These are phyloP conservation scores for Catotricha subobsoleta DNA, from an alignment of 2,888 invertebrate genomes.

Conservation along the genomic window DNA sequence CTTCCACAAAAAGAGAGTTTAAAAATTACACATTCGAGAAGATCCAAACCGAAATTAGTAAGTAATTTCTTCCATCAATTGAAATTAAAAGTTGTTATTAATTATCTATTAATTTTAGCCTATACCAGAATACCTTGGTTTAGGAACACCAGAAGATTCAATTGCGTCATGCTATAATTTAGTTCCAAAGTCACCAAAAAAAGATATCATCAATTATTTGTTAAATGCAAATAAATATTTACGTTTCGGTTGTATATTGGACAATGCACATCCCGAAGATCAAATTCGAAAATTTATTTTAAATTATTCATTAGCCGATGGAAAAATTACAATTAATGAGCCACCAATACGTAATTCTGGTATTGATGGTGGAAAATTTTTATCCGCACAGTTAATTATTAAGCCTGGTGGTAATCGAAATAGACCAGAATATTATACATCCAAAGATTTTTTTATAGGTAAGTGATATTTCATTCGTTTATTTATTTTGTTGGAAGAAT, in stretches of 20 bases:
- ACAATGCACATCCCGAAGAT: slow-evolving; percentile 64
- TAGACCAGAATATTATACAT: slow-evolving; percentile 57
- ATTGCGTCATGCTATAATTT: slow-evolving; percentile 52
- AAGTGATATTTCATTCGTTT: too few species aligned
- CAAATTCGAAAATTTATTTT: slow-evolving; percentile 54
- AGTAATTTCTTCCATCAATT: slow-evolving; percentile 1
- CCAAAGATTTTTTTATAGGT: slow-evolving; percentile 65
- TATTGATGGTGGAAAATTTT: slow-evolving; percentile 54
- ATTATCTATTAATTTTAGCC: slow-evolving; percentile 7
- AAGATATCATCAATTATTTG: slow-evolving; percentile 56
- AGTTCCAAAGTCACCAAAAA: slow-evolving; percentile 51
- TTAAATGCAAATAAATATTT: slow-evolving; percentile 52
- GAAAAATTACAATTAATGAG: slow-evolving; percentile 57
- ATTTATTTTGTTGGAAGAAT: too few species aligned
- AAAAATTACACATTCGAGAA: slow-evolving; percentile 16
- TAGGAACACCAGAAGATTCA: slow-evolving; percentile 62
- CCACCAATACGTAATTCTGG: slow-evolving; percentile 56
- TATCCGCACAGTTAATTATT: slow-evolving; percentile 43
- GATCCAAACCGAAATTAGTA: slow-evolving; percentile 8
- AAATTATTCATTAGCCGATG: slow-evolving; percentile 56
- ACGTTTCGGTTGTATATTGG: slow-evolving; percentile 58
- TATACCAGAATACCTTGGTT: slow-evolving; percentile 17
- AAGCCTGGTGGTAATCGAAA: slow-evolving; percentile 51
- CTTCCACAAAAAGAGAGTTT: slow-evolving; percentile 17
- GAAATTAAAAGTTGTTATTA: slow-evolving; percentile 3